These are phyloP conservation scores for Halichondria panicea DNA, from an alignment of 37 sponge, comb jelly and placozoan genomes.

Conservation along the genomic window DNA sequence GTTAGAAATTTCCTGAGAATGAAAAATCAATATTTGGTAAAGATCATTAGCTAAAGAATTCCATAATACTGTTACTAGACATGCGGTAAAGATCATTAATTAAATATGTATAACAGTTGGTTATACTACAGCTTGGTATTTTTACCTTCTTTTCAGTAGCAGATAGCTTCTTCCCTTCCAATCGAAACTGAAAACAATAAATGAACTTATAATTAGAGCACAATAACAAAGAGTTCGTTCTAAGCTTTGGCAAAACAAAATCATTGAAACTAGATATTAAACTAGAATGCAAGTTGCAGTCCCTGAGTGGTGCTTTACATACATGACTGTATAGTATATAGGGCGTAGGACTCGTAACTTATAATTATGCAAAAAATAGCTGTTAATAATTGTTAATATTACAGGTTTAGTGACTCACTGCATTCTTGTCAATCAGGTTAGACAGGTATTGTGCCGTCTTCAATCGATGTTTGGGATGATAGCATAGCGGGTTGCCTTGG, in stretches of 20 bases:
- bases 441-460: conserved; percentile 40
- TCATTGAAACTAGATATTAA: not conserved
- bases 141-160: conserved; percentile 51
- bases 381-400: not conserved
- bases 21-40: too few species aligned
- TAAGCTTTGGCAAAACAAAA: not conserved
- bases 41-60: too few species aligned
- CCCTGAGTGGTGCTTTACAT: too few species aligned
- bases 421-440: conserved; percentile 23
- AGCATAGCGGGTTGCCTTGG: conserved; percentile 58
- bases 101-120: not conserved
- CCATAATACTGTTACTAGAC: too few species aligned
- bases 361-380: too few species aligned
- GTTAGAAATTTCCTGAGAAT: conserved; percentile 22
- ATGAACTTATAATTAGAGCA: not conserved
- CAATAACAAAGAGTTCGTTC: not conserved
- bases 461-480: conserved; percentile 55
- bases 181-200: conserved; percentile 27
- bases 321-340: too few species aligned
- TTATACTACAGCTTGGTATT: not conserved
- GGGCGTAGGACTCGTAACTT: not conserved
- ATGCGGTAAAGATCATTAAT: not conserved
- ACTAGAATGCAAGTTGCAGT: not conserved
- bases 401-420: conserved; percentile 18
- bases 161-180: conserved; percentile 60